Evolutionary conservation across 1,140 invertebrate species (phyloP), one percentile per base, ranked within the genome.

Genomic region (Hyles euphorbiae): DNA sequence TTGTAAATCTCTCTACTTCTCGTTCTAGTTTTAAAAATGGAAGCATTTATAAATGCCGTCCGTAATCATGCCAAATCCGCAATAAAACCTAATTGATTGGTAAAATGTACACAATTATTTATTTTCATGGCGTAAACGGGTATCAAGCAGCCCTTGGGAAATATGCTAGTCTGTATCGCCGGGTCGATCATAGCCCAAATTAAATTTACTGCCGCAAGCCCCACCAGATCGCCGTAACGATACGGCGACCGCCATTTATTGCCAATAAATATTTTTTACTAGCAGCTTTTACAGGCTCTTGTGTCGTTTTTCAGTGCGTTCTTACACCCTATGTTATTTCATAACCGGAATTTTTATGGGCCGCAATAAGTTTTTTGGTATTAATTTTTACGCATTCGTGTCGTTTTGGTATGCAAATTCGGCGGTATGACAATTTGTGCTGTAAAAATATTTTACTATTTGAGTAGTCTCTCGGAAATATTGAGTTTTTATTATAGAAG

Each of bases 201-300:
- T 72, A 70, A 76, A 76, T 76, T 75, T 75, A 75, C 61, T 70
- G 61, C 73, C 68, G 22, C 58, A 67, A 66, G 65, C 60, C 62
- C 61, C 61, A 56, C 67, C 64, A 69, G 64, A 70, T 75, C 73
- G 62, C 57, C 61, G 62, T 69, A 68, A 72, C 68, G 68, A 70
- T 72, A 63, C 55, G 64, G 34, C 65, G 61, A 63, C 54, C 64
- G 61, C 67, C 68, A 70, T 76, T 73, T 76, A 76, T 73, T 63
- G 67, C 48, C 67, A 69, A 76, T 76, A 76, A 76, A 76, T 76
- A 76, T 76, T 68, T 73, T 70, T 76, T 76, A 76, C 67, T 68
- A 59, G 65, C 66, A 61, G 63, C 66, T 61, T 75, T 70, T 70
- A 72, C 70, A 66, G 55, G 63, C 58, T 55, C 56, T 63, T 49